phyloP scores from a whole-genome alignment of 2,888 invertebrate genomes.

The Drosophila testacea region DNA sequence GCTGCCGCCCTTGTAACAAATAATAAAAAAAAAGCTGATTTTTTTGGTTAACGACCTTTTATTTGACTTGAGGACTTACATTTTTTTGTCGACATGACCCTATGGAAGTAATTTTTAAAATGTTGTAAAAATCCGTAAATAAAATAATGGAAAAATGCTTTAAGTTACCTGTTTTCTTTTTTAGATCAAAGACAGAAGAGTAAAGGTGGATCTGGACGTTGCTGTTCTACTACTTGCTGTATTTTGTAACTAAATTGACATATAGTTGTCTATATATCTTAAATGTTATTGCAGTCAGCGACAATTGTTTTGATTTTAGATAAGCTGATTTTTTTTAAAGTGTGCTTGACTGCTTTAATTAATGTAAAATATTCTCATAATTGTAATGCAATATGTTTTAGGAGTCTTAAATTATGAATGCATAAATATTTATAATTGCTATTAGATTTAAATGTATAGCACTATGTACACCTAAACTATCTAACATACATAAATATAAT shows the following conservation, averaged over 20 bases:
- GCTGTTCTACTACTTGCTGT: constrained; percentile 96
- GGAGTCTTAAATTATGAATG: constrained; percentile 8
- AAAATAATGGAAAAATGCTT: too few relatives aligned
- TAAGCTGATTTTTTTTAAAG: constrained; percentile 8
- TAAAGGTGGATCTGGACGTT: constrained; percentile 97
- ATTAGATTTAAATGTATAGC: constrained; percentile 6
- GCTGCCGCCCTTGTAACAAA: too few relatives aligned
- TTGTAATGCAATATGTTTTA: constrained; percentile 7
- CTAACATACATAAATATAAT: too few relatives aligned
- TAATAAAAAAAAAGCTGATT: too few relatives aligned
- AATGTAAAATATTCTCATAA: constrained; percentile 15
- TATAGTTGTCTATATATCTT: constrained; percentile 29
- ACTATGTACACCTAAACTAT: neutral
- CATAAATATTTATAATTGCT: constrained; percentile 9
- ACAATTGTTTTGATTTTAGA: constrained; percentile 3
- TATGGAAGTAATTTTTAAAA: too few relatives aligned
- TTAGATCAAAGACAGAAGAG: constrained; percentile 98
- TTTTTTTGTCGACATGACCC: too few relatives aligned
- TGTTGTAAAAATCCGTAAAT: too few relatives aligned
- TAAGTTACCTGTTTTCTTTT: neutral
- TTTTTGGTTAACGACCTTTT: too few relatives aligned
- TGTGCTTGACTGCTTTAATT: constrained; percentile 16
- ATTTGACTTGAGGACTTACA: too few relatives aligned
- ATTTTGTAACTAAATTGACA: constrained; percentile 91
- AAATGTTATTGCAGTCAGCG: constrained; percentile 23